These are phyloP conservation scores for Babylonia areolata DNA, from an alignment of 1,140 invertebrate genomes.

Conservation along the genomic window DNA sequence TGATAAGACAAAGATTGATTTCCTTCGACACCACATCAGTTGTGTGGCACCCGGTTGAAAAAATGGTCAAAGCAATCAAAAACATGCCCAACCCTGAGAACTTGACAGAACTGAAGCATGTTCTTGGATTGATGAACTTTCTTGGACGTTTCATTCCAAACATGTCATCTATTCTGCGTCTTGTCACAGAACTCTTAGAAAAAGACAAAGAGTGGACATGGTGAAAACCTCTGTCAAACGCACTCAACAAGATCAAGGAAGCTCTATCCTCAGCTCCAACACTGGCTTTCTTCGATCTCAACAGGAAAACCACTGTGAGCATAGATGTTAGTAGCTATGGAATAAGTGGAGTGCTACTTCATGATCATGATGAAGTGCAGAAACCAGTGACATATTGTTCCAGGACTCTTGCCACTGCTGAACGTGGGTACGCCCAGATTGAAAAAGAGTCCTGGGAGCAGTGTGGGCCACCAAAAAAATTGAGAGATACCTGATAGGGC, in stretches of 20 bases:
- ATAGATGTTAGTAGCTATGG: conserved; percentile 46
- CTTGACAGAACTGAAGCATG: conserved; percentile 34
- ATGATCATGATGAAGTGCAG: conserved; percentile 12
- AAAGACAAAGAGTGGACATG: conserved; percentile 35
- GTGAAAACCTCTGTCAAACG: conserved; percentile 28
- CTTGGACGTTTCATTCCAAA: conserved; percentile 40
- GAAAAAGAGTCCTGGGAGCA: conserved; percentile 79
- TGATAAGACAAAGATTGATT: conserved; percentile 5
- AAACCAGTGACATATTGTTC: conserved; percentile 53
- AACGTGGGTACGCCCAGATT: conserved; percentile 77
- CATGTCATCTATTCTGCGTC: conserved; percentile 36
- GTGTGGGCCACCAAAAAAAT: conserved; percentile 66
- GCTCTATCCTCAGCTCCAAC: not conserved
- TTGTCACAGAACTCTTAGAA: conserved; percentile 41
- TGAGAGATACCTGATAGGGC: conserved; percentile 16
- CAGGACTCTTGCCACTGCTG: conserved; percentile 55
- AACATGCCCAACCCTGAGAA: conserved; percentile 39
- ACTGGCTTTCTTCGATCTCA: not conserved
- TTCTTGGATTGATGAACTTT: conserved; percentile 40
- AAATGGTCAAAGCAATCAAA: conserved; percentile 36
- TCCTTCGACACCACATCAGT: conserved; percentile 21
- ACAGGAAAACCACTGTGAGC: not conserved
- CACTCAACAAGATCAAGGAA: conserved; percentile 41
- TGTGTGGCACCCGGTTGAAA: not conserved
- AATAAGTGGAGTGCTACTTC: conserved; percentile 47